A percentile compares a stretch with the other conserved stretches of the same genome.
Evolutionary conservation across 2,113 vertebrate species (phyloP).

Genomic region (Sinocyclocheilus grahami): DNA sequence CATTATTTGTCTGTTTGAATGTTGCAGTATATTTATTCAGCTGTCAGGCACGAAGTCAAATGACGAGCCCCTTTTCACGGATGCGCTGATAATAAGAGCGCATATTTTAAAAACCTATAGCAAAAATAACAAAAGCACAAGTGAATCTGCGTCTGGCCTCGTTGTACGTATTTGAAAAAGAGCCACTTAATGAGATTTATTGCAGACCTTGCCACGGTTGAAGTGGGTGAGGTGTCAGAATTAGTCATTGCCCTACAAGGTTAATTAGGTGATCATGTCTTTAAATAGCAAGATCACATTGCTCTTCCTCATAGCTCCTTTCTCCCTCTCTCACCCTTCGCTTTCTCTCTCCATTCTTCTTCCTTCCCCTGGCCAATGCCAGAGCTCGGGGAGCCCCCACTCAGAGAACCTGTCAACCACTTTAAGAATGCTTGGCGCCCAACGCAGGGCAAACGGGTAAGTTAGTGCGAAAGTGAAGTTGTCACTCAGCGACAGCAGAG

Average conservation of each 20-base stretch:
- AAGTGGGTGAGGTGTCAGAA: slow-evolving; percentile 64
- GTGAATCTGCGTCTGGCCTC: slow-evolving; percentile 36
- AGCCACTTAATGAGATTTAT: slow-evolving; percentile 74
- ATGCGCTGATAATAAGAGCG: slow-evolving; percentile 60
- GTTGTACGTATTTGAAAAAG: slow-evolving; percentile 58
- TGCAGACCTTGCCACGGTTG: slow-evolving; percentile 60
- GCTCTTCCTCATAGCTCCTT: slow-evolving; percentile 57
- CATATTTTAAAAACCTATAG: slow-evolving; percentile 59
- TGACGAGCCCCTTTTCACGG: slow-evolving; percentile 36
- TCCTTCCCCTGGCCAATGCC: slow-evolving; percentile 15
- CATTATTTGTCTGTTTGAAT: slow-evolving; percentile 67
- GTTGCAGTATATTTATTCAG: slow-evolving; percentile 66
- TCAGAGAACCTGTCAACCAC: slow-evolving; percentile 51
- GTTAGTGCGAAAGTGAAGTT: slow-evolving; percentile 79
- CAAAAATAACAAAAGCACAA: slow-evolving; percentile 11
- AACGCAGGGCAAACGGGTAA: slow-evolving; percentile 71
- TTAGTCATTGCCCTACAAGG: slow-evolving; percentile 76
- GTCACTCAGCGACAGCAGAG: slow-evolving; percentile 82
- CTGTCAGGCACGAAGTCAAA: slow-evolving; percentile 59
- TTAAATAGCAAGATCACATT: slow-evolving; percentile 77
- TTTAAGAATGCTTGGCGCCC: slow-evolving; percentile 62
- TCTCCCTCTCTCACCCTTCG: slow-evolving; percentile 28
- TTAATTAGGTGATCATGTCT: slow-evolving; percentile 82
- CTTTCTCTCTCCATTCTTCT: slow-evolving; percentile 10
- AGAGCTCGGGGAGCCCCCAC: slow-evolving; percentile 34